Evolutionary conservation across 2,113 vertebrate species (phyloP).

Genomic region (Gracilinanus agilis): DNA sequence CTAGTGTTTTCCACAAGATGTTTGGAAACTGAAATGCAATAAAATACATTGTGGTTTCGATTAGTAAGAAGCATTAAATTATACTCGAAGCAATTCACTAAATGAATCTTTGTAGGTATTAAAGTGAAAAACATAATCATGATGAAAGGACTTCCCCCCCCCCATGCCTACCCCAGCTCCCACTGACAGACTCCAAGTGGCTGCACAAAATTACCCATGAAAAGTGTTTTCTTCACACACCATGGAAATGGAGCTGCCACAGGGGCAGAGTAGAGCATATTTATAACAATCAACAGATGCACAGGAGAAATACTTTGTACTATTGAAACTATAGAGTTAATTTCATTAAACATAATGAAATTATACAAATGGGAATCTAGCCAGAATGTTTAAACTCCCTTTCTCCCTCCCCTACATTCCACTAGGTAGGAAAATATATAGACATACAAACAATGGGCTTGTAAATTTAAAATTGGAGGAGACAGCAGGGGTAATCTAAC

Average conservation of each 20-base stretch:
- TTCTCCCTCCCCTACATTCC: not conserved
- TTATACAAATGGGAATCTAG: not conserved
- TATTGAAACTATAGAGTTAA: constrained; percentile 24
- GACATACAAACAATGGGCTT: not conserved
- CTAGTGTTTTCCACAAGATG: constrained; percentile 42
- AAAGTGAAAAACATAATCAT: constrained; percentile 31
- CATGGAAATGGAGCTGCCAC: not conserved
- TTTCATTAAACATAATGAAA: not conserved
- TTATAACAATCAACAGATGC: constrained; percentile 21
- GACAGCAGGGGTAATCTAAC: not conserved
- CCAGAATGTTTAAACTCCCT: not conserved
- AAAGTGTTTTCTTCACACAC: constrained; percentile 9
- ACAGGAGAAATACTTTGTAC: not conserved
- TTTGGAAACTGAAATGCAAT: constrained; percentile 52
- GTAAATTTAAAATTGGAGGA: not conserved
- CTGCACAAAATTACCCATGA: not conserved
- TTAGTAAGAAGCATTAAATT: constrained; percentile 52
- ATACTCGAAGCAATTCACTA: constrained; percentile 48
- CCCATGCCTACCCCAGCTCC: constrained; percentile 6
- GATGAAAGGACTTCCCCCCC: constrained; percentile 1
- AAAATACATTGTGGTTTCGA: constrained; percentile 50
- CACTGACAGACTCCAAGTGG: constrained; percentile 20
- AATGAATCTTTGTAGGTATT: constrained; percentile 25
- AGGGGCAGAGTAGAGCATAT: constrained; percentile 12
- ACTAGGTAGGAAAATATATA: not conserved